Percentiles rank a stretch among this genome's conserved stretches.
Conservation (phyloP, 37 sponge, comb jelly and placozoan genomes). For the Halichondria panicea region DNA sequence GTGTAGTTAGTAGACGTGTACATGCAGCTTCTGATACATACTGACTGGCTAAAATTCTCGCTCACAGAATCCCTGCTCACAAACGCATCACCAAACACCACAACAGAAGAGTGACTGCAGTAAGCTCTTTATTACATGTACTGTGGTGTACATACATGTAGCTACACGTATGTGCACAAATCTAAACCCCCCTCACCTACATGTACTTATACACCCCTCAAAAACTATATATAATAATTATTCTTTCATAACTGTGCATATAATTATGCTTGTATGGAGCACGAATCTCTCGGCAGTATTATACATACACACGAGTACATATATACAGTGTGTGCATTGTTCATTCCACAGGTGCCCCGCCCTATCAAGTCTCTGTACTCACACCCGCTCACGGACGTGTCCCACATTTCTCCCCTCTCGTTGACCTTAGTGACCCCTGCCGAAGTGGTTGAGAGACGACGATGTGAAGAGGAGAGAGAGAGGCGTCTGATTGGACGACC, state of each 20-base stretch:
- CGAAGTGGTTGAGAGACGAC: slow-evolving; percentile 43
- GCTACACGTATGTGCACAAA: no score
- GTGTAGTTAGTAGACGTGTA: neutral
- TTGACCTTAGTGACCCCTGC: slow-evolving; percentile 47
- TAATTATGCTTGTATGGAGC: neutral
- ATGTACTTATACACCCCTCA: neutral
- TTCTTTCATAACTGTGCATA: neutral
- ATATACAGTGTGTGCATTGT: neutral
- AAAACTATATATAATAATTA: neutral
- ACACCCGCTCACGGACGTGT: slow-evolving; percentile 32
- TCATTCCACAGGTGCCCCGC: slow-evolving; percentile 37
- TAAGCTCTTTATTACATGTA: slow-evolving; percentile 7
- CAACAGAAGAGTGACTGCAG: slow-evolving; percentile 51
- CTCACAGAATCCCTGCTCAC: slow-evolving; percentile 45
- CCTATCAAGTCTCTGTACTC: slow-evolving; percentile 61
- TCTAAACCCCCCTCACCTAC: neutral
- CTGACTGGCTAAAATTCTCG: neutral
- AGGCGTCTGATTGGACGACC: slow-evolving; percentile 23
- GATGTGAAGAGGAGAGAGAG: slow-evolving; percentile 37
- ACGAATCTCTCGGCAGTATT: neutral
- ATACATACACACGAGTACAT: neutral
- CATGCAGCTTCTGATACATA: neutral
- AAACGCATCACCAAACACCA: slow-evolving; percentile 40
- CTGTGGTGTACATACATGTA: neutral
- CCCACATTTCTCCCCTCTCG: slow-evolving; percentile 15